Evolutionary conservation across 2,113 vertebrate species (phyloP), one percentile per base, ranked within the genome.

Genomic region (Malurus melanocephalus): DNA sequence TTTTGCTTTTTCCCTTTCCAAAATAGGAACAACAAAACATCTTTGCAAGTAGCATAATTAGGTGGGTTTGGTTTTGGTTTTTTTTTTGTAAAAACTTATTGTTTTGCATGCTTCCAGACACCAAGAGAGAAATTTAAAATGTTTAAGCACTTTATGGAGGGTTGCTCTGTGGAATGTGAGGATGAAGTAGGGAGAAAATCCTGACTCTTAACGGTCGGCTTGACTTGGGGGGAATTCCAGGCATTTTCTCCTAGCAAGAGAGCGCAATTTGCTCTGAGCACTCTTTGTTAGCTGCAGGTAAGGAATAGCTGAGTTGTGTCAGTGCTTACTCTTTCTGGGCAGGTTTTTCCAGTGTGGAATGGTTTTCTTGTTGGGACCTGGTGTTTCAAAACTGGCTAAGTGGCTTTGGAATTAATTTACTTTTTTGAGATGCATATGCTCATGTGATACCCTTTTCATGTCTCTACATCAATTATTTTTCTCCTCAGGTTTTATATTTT

Each of bases 161-260:
- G 33, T 33, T 67, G 13, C 22, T 83, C 7, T 83, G 4, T 74
- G 69, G 82, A 88, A 78, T 72, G 52, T 68, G 61, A 67, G 60
- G 65, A 64, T 92, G 49, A 65, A 65, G 57, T 66, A n/a, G 46
- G 21, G 40, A 90, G 76, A 92, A 80, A 64, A 55, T 60, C 62
- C 42, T 82, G 69, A 55, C 49, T 74, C 42, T 57, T 57, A 71
- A 59, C 48, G 60, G 65, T 73, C 8, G 0, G 28, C 19, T 75
- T 85, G 13, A 60, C 45, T 60, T 67, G n/a, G 33, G 43, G 82
- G 35, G 59, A 93, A 91, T 93, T 95, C 73, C 77, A 81, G 85
- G 65, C 46, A 57, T 80, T 88, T 60, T 21, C 61, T 92, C 45
- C 49, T 64, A 83, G 76, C 26, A 33, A 30, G 60, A 61, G 42